Base-by-base conservation (phyloP, 2,113 vertebrate species). In the Eleginops maclovinus region DNA sequence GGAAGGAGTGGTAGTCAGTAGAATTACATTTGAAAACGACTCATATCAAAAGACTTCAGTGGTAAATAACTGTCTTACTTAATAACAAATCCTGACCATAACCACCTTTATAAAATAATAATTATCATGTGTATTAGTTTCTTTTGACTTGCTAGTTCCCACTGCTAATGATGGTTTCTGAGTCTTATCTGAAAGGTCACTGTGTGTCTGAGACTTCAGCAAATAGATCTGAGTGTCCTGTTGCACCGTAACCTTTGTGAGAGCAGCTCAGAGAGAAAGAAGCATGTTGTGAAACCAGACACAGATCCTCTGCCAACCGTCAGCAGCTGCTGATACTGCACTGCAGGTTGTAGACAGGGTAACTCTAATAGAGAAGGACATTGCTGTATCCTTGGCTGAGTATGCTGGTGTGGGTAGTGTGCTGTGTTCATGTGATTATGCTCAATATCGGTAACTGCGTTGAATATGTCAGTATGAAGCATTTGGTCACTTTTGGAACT, bases 211-310 rank as follows among this genome's bases (percentile, higher is more conserved):
- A 4, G 46, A 49, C 61, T 16, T 64, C 79, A 87, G 82, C 70
- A 64, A 72, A 85, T 67, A 79, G 65, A 78, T 79, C 77, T 4
- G 51, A 67, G 85, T 88, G 83, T 93, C 90, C 79, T 79, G 61
- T 88, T 89, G 63, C 86, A 68, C 28, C 79, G 82, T 84, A 90
- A 92, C 83, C 81, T 90, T 90, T 88, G 82, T 72, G 55, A 87
- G 74, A 54, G 72, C 62, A 68, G 70, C 54, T 75, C 46, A 63
- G 58, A 31, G 28, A n/a, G 62, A 46, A 22, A 43, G 22, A 24
- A 69, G 67, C 49, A 50, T 64, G 84, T 87, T 75, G 65, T 58
- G 83, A 66, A 80, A 79, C 51, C 73, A 63, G 74, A 76, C 43
- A 63, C 80, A 81, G 70, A 87, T 77, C 83, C 73, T 70, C 68